Conservation (phyloP, 1,140 invertebrate species). For the Schlechtendalia chinensis region DNA sequence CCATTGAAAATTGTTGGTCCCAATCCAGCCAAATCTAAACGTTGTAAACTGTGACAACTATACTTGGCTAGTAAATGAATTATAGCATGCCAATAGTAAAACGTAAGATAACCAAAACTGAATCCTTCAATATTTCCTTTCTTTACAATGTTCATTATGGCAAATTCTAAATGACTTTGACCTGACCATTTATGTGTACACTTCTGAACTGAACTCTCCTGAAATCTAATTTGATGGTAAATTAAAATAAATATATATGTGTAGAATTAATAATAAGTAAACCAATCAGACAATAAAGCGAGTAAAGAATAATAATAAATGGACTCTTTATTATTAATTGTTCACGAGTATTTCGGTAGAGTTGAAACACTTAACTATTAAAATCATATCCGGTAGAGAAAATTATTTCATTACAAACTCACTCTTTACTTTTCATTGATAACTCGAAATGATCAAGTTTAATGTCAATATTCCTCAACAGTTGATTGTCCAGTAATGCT, state of each 20-base stretch:
- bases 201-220: neutral
- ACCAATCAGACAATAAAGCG: too few species aligned
- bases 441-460: neutral
- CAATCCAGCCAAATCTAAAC: slow-evolving; percentile 29
- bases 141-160: slow-evolving; percentile 9
- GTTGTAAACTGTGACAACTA: slow-evolving; percentile 30
- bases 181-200: neutral
- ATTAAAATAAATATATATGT: neutral
- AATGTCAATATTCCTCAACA: slow-evolving; percentile 24
- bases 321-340: too few species aligned
- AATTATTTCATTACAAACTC: neutral
- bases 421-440: neutral
- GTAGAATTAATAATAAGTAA: too few species aligned
- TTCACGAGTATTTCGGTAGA: too few species aligned
- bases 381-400: too few species aligned
- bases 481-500: neutral
- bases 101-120: slow-evolving; percentile 35
- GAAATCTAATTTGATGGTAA: slow-evolving; percentile 24
- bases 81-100: slow-evolving; percentile 43
- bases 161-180: slow-evolving; percentile 25
- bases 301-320: too few species aligned
- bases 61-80: slow-evolving; percentile 33
- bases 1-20: slow-evolving; percentile 6
- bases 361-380: too few species aligned
- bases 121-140: slow-evolving; percentile 38